Conservation (phyloP, 2,113 vertebrate genomes). For the Ctenodactylus gundi region DNA sequence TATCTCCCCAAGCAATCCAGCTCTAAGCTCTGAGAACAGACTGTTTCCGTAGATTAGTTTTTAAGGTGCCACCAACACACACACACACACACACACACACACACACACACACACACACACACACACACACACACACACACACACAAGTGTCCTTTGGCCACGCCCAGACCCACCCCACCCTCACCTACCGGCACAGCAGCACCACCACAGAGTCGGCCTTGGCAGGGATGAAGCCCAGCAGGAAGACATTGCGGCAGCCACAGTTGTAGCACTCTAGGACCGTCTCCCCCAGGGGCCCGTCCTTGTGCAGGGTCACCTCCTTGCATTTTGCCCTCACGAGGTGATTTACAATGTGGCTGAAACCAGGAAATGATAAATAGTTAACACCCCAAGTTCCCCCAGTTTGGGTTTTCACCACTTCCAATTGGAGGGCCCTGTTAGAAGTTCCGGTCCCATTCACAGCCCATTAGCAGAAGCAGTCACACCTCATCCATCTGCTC, state of each 20-base stretch:
- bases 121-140: too few species aligned
- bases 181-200: slow-evolving; percentile 96
- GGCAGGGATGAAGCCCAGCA: slow-evolving; percentile 98
- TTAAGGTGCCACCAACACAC: neutral
- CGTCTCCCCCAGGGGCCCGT: slow-evolving; percentile 96
- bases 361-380: slow-evolving; percentile 48
- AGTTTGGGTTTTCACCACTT: slow-evolving; percentile 41
- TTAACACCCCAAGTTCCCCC: slow-evolving; percentile 42
- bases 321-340: slow-evolving; percentile 98
- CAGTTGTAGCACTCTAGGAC: slow-evolving; percentile 99
- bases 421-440: neutral
- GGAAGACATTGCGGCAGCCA: slow-evolving; percentile 97
- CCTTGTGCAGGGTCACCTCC: slow-evolving; percentile 98
- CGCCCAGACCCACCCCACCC: too few species aligned
- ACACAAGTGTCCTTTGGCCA: too few species aligned
- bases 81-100: too few species aligned
- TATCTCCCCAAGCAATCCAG: neutral
- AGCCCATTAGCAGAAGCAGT: slow-evolving; percentile 46
- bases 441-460: slow-evolving; percentile 48
- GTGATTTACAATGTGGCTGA: slow-evolving; percentile 98
- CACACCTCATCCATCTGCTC: slow-evolving; percentile 64
- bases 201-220: slow-evolving; percentile 99
- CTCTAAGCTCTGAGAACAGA: slow-evolving; percentile 43
- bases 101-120: too few species aligned
- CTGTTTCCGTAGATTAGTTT: neutral